phyloP scores from a whole-genome alignment of 2,113 vertebrate species.

The Vidua chalybeata region DNA sequence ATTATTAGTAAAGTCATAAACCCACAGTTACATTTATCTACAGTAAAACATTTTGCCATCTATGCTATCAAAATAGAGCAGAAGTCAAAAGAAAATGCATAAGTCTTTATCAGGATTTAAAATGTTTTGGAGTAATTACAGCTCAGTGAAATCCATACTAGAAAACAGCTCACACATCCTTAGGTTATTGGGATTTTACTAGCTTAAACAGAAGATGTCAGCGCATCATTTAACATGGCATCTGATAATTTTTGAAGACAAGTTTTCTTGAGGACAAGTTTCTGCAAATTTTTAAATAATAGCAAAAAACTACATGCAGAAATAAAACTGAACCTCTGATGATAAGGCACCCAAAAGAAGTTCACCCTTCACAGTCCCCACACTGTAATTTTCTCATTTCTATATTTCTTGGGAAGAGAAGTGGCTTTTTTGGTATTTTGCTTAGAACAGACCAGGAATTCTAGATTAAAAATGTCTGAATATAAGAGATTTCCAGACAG shows the following conservation, averaged over 20 bases:
- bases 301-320: not conserved
- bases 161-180: not conserved
- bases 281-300: not conserved
- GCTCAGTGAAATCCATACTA: not conserved
- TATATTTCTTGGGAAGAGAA: not conserved
- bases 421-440: conserved; percentile 6
- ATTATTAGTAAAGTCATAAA: conserved; percentile 33
- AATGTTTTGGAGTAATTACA: not conserved
- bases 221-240: not conserved
- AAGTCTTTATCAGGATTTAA: not conserved
- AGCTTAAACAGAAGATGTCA: not conserved
- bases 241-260: not conserved
- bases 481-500: not conserved
- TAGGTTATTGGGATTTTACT: not conserved
- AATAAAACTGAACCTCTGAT: not conserved
- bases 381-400: not conserved
- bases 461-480: not conserved
- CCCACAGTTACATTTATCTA: conserved; percentile 48
- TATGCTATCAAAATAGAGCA: conserved; percentile 47
- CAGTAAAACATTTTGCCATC: conserved; percentile 36
- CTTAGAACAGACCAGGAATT: conserved; percentile 13
- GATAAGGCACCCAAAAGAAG: not conserved
- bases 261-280: not conserved
- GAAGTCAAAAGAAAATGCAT: conserved; percentile 19
- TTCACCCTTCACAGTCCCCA: not conserved